These are phyloP conservation scores for Stenolophus ochropezus DNA, from an alignment of 2,888 invertebrate genomes.

Conservation along the genomic window DNA sequence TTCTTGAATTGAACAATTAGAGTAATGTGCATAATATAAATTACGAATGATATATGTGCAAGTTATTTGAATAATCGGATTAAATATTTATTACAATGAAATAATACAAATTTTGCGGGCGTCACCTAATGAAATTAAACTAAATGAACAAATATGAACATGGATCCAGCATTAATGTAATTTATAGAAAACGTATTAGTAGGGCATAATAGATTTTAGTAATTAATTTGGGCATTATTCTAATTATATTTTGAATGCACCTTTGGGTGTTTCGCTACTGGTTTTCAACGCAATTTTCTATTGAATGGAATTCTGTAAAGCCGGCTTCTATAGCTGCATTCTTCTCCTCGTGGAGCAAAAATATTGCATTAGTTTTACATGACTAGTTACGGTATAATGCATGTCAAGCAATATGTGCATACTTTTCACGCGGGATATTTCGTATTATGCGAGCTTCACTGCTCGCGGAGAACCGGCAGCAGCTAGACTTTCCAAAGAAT, in stretches of 20 bases:
- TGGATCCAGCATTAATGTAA: not conserved
- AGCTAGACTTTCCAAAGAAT: not conserved
- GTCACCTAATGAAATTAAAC: conserved; percentile 20
- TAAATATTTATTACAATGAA: not conserved
- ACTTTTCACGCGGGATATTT: conserved; percentile 15
- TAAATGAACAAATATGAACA: not conserved
- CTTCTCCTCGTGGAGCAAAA: conserved; percentile 22
- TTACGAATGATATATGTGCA: not conserved
- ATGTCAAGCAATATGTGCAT: conserved; percentile 42
- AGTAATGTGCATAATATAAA: not conserved
- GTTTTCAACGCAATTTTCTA: conserved; percentile 9
- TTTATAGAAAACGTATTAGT: not conserved
- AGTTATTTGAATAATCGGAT: not conserved
- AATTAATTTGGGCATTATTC: conserved; percentile 22
- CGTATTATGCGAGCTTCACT: not conserved
- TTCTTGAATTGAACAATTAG: not conserved
- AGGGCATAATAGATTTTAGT: not conserved
- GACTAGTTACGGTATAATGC: conserved; percentile 47
- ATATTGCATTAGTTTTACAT: conserved; percentile 41
- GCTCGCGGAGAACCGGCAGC: not conserved
- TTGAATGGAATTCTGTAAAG: conserved; percentile 12
- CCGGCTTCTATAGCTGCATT: conserved; percentile 10
- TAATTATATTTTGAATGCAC: not conserved
- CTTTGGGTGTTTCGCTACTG: not conserved
- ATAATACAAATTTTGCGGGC: not conserved